These are phyloP conservation scores for Gouania willdenowi DNA, from an alignment of 2,797 vertebrate species.

Conservation along the genomic window DNA sequence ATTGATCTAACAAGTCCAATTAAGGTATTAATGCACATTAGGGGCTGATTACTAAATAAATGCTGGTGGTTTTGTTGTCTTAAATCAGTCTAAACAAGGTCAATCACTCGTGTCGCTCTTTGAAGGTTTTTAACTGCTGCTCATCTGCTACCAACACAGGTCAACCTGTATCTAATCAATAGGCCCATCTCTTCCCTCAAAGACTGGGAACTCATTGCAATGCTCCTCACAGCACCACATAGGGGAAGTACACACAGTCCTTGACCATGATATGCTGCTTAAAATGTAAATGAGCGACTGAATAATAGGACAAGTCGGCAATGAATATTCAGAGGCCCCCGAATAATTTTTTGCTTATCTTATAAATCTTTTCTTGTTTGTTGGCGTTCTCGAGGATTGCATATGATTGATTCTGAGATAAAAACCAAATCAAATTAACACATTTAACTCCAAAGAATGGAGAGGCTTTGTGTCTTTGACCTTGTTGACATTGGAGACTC, in stretches of 20 bases:
- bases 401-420: slow-evolving; percentile 18
- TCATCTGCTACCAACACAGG: slow-evolving; percentile 41
- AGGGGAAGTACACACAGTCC: slow-evolving; percentile 62
- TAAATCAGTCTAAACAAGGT: slow-evolving; percentile 49
- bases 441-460: not conserved
- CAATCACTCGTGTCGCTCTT: slow-evolving; percentile 25
- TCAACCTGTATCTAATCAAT: slow-evolving; percentile 57
- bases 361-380: slow-evolving; percentile 53
- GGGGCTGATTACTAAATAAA: slow-evolving; percentile 37
- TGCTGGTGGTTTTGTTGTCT: slow-evolving; percentile 15
- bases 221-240: slow-evolving; percentile 47
- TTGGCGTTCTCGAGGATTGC: slow-evolving; percentile 38
- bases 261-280: slow-evolving; percentile 69
- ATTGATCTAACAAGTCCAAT: slow-evolving; percentile 52
- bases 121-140: slow-evolving; percentile 28
- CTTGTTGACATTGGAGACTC: slow-evolving; percentile 8
- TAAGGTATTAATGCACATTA: slow-evolving; percentile 44
- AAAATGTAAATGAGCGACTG: slow-evolving; percentile 66
- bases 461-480: not conserved
- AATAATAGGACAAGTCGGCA: slow-evolving; percentile 63
- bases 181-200: slow-evolving; percentile 45
- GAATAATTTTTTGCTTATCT: slow-evolving; percentile 57
- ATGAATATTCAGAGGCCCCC: slow-evolving; percentile 61
- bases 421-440: slow-evolving; percentile 7
- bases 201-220: slow-evolving; percentile 61